A percentile compares a stretch with the other conserved stretches of the same genome.
Conservation (phyloP, 2,888 invertebrate species). For the Pollenia amentaria region DNA sequence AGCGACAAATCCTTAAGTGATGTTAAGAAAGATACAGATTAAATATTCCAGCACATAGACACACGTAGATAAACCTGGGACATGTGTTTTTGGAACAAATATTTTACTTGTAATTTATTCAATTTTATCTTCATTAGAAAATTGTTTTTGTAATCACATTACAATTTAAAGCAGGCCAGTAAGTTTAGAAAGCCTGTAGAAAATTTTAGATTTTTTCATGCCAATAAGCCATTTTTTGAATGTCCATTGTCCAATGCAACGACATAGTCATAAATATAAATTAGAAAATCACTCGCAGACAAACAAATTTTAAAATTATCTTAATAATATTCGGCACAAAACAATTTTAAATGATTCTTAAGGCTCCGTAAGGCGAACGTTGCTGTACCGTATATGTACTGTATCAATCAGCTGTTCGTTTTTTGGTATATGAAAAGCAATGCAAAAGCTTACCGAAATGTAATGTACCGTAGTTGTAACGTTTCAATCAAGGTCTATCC, state of each 20-base stretch:
- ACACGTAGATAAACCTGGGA: background rate
- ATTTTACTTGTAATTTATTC: slow-evolving; percentile 38
- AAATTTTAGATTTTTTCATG: background rate
- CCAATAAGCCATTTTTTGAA: background rate
- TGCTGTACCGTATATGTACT: too few relatives aligned
- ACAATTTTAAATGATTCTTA: too few relatives aligned
- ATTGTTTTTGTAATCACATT: slow-evolving; percentile 26
- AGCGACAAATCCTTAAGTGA: slow-evolving; percentile 57
- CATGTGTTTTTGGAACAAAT: slow-evolving; percentile 32
- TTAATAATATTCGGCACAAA: too few relatives aligned
- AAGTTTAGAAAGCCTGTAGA: background rate
- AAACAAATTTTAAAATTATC: too few relatives aligned
- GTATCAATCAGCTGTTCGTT: too few relatives aligned
- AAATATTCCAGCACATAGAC: slow-evolving; percentile 6
- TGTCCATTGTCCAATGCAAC: background rate
- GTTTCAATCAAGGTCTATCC: too few relatives aligned
- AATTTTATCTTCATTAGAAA: slow-evolving; percentile 28
- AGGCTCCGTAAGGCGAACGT: too few relatives aligned
- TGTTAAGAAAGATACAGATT: slow-evolving; percentile 32
- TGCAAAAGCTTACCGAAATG: too few relatives aligned
- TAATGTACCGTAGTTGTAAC: too few relatives aligned
- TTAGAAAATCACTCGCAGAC: too few relatives aligned
- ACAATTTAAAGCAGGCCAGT: background rate
- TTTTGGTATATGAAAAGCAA: too few relatives aligned
- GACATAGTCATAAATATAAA: slow-evolving; percentile 23